These are phyloP conservation scores for Listronotus oregonensis DNA, from an alignment of 1,140 invertebrate genomes.

Conservation along the genomic window DNA sequence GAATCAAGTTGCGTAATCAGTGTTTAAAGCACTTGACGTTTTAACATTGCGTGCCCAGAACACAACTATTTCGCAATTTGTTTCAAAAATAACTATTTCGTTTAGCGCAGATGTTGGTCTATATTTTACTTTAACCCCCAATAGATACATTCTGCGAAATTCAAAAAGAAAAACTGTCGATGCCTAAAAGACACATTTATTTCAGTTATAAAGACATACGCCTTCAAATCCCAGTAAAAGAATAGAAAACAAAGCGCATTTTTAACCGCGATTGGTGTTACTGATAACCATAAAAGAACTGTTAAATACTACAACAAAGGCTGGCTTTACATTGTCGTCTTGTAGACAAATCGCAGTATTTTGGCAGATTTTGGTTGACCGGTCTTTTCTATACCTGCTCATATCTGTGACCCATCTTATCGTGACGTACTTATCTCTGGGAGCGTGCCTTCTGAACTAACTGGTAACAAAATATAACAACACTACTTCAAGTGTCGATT, in stretches of 20 bases:
- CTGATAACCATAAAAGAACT: constrained; percentile 30
- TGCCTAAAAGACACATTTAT: too few species aligned
- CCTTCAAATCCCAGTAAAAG: constrained; percentile 7
- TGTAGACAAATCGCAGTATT: constrained; percentile 40
- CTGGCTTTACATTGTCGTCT: constrained; percentile 37
- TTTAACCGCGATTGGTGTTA: constrained; percentile 33
- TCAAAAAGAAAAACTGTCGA: too few species aligned
- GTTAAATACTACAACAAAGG: constrained; percentile 37
- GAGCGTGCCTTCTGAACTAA: constrained; percentile 38
- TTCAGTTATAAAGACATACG: constrained; percentile 3
- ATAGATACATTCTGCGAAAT: too few species aligned
- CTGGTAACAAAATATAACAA: constrained; percentile 43
- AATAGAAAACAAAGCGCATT: constrained; percentile 20
- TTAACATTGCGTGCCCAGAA: too few species aligned
- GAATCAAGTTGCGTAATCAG: too few species aligned
- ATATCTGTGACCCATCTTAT: constrained; percentile 34
- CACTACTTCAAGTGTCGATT: constrained; percentile 41
- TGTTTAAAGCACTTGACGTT: too few species aligned
- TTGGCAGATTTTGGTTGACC: constrained; percentile 43
- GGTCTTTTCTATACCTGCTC: constrained; percentile 36
- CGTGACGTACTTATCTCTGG: constrained; percentile 32
- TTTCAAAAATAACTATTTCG: too few species aligned
- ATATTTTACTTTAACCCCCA: too few species aligned
- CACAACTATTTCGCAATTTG: too few species aligned
- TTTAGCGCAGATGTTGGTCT: too few species aligned